Conservation (phyloP, 2,888 invertebrate genomes). For the Idaea dimidiata region DNA sequence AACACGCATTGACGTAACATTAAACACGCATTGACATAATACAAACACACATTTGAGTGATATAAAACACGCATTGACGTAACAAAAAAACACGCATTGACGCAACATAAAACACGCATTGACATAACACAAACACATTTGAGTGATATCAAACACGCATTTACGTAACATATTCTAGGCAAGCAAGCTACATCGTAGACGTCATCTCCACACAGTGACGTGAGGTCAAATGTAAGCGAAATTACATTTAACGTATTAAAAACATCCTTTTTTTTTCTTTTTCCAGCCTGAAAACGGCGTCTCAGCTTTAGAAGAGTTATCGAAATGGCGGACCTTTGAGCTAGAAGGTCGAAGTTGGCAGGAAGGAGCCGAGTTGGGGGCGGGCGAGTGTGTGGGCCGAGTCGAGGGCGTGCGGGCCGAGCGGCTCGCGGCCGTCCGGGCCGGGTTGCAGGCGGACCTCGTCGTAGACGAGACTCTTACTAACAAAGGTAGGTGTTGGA, state of each 20-base stretch:
- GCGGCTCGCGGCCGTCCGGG: constrained; percentile 25
- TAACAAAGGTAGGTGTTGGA: constrained; percentile 71
- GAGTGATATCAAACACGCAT: not conserved
- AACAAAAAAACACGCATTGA: no score
- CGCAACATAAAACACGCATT: no score
- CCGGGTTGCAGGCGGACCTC: constrained; percentile 48
- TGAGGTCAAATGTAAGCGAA: no score
- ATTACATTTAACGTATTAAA: no score
- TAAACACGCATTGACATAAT: not conserved
- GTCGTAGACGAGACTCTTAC: constrained; percentile 62
- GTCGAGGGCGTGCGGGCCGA: constrained; percentile 20
- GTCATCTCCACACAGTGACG: not conserved
- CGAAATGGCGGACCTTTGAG: constrained; percentile 40
- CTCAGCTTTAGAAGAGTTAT: constrained; percentile 49
- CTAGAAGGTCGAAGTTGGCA: constrained; percentile 20
- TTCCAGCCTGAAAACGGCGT: constrained; percentile 12
- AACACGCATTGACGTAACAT: not conserved
- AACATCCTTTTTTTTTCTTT: not conserved
- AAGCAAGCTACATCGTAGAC: no score
- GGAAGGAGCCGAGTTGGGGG: constrained; percentile 20
- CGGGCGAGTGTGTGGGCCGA: constrained; percentile 9
- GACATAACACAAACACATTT: not conserved
- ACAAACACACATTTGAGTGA: not conserved
- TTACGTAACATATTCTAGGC: no score
- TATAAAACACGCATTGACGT: not conserved